Evolutionary conservation across 2,888 invertebrate genomes (phyloP), one percentile per base, ranked within the genome.

Genomic region (Dinocampus coccinellae): DNA sequence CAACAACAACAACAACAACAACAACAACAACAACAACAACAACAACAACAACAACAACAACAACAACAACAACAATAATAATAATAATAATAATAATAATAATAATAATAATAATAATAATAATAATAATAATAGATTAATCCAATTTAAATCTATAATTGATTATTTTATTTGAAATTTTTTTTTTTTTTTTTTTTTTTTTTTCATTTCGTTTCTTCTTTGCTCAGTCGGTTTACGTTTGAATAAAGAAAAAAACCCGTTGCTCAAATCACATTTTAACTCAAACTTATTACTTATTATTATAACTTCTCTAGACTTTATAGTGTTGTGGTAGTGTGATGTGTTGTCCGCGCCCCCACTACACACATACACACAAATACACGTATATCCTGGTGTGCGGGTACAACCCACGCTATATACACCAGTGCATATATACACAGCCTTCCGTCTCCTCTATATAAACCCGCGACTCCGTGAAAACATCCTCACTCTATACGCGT

Each of bases 361-460:
- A 24, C 55, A 55, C 55, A n/a, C n/a, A n/a, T n/a, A n/a, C n/a
- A n/a, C n/a, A n/a, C n/a, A n/a, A n/a, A n/a, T n/a, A n/a, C n/a
- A n/a, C n/a, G n/a, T n/a, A n/a, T 26, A 55, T 11, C 55, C 47
- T 47, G 47, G 47, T n/a, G n/a, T n/a, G n/a, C n/a, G 47, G 55
- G 55, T 26, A 10, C 55, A 55, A 78, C 79, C 75, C 73, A 67
- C 79, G 78, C 81, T 80, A 80, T n/a, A n/a, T n/a, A n/a, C n/a
- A n/a, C n/a, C n/a, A n/a, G n/a, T n/a, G 78, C 81, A 78, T 76
- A 60, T 62, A 58, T 70, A 65, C 69, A 71, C 71, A 70, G 77
- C 81, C 72, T 79, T 80, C 83, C 82, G 80, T 82, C 78, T 84
- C 80, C 81, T 81, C 84, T 85, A 85, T 85, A 85, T 85, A 85